Evolutionary conservation across 2,888 invertebrate genomes (phyloP).

Genomic region (Pasiphila rectangulata): DNA sequence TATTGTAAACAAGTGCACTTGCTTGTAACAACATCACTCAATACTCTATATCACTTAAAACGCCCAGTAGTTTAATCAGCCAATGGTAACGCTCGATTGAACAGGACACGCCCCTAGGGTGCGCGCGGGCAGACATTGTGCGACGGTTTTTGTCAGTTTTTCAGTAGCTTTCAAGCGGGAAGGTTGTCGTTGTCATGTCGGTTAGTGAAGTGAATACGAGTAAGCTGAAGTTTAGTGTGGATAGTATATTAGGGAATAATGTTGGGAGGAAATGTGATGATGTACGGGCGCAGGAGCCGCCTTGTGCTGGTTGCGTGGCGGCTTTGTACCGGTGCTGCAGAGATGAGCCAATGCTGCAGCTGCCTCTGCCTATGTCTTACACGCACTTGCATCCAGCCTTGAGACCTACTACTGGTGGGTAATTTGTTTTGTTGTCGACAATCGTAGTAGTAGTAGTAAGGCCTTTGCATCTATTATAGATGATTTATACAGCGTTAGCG

Average conservation of each 20-base stretch:
- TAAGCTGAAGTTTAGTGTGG: constrained; percentile 86
- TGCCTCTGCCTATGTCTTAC: constrained; percentile 64
- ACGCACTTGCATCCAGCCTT: constrained; percentile 72
- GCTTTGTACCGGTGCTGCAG: constrained; percentile 83
- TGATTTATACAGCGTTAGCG: no score
- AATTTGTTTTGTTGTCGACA: no score
- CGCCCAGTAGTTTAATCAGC: constrained; percentile 53
- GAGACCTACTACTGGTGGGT: constrained; percentile 66
- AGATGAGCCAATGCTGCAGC: constrained; percentile 64
- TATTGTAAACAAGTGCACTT: constrained; percentile 77
- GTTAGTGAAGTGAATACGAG: constrained; percentile 56
- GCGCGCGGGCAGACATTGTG: constrained; percentile 59
- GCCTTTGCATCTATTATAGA: no score
- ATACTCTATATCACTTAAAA: constrained; percentile 58
- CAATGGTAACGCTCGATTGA: constrained; percentile 53
- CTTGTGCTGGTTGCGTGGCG: constrained; percentile 84
- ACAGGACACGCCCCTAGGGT: constrained; percentile 59
- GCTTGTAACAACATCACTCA: constrained; percentile 66
- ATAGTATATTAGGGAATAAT: constrained; percentile 83
- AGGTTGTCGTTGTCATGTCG: constrained; percentile 57
- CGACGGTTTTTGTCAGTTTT: constrained; percentile 60
- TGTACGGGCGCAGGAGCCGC: constrained; percentile 57
- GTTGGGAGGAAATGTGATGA: constrained; percentile 41
- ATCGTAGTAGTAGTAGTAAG: no score
- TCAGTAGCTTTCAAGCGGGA: constrained; percentile 51